These are phyloP conservation scores for Drosophila arawakana DNA, from an alignment of 1,140 invertebrate genomes.

Conservation along the genomic window DNA sequence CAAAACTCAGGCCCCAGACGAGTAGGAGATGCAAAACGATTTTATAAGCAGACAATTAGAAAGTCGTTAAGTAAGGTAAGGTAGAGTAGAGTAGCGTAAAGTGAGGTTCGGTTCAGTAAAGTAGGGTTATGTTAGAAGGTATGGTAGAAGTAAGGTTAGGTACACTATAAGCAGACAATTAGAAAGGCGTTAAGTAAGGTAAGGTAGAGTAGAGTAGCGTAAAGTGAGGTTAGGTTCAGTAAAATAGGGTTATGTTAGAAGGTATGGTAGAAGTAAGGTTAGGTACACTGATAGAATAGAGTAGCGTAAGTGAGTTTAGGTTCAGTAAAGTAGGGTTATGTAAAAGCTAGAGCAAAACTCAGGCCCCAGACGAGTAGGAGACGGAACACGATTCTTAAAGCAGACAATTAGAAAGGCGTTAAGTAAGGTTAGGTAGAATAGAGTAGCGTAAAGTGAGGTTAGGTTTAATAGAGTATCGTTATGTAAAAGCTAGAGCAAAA, in stretches of 20 bases:
- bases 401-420: background rate
- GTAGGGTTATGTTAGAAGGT: background rate
- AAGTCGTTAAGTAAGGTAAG: background rate
- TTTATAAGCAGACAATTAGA: constrained; percentile 41
- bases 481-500: too few species aligned
- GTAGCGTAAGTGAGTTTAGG: too few species aligned
- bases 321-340: too few species aligned
- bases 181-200: too few species aligned
- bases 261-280: too few species aligned
- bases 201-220: too few species aligned
- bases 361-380: constrained; percentile 86
- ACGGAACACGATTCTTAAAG: constrained; percentile 77
- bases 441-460: background rate
- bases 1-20: constrained; percentile 86
- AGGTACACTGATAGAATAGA: too few species aligned
- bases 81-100: background rate
- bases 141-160: background rate
- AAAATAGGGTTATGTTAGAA: too few species aligned
- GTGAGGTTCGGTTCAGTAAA: background rate
- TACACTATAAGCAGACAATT: too few species aligned
- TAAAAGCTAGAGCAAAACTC: constrained; percentile 84
- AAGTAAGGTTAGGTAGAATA: background rate
- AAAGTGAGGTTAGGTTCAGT: too few species aligned
- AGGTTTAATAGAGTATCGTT: too few species aligned
- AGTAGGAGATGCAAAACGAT: constrained; percentile 84